phyloP scores from a whole-genome alignment of 1,140 invertebrate species.

The Geopemphigus sp. region DNA sequence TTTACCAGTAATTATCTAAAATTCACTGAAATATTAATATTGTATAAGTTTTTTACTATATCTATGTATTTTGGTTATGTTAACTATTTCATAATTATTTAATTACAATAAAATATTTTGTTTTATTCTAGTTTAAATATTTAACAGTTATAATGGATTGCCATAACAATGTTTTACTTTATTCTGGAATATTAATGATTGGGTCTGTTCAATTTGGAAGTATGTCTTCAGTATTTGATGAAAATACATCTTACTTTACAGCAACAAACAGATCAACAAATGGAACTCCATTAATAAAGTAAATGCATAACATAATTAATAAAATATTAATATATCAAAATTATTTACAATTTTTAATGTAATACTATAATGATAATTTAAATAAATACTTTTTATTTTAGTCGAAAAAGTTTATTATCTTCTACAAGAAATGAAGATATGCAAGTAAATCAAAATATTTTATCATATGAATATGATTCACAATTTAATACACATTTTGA shows the following conservation, averaged over 20 bases:
- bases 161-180: constrained; percentile 75
- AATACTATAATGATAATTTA: not conserved
- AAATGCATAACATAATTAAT: not conserved
- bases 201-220: constrained; percentile 67
- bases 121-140: constrained; percentile 62
- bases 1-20: constrained; percentile 61
- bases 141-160: constrained; percentile 81
- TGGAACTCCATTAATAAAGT: constrained; percentile 24
- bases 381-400: constrained; percentile 50
- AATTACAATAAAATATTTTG: constrained; percentile 38
- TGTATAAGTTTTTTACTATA: not conserved
- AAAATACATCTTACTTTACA: constrained; percentile 44
- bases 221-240: constrained; percentile 48
- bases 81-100: constrained; percentile 5
- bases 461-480: constrained; percentile 19
- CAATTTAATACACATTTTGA: constrained; percentile 15
- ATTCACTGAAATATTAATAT: not conserved
- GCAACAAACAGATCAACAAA: constrained; percentile 21
- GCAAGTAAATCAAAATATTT: not conserved
- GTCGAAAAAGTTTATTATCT: constrained; percentile 62
- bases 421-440: constrained; percentile 53
- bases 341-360: not conserved
- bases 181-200: constrained; percentile 75
- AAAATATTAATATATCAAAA: not conserved
- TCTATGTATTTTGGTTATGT: too few relatives aligned